Evolutionary conservation across 1,140 invertebrate genomes (phyloP), one percentile per base, ranked within the genome.

Genomic region (Dendroctonus valens): DNA sequence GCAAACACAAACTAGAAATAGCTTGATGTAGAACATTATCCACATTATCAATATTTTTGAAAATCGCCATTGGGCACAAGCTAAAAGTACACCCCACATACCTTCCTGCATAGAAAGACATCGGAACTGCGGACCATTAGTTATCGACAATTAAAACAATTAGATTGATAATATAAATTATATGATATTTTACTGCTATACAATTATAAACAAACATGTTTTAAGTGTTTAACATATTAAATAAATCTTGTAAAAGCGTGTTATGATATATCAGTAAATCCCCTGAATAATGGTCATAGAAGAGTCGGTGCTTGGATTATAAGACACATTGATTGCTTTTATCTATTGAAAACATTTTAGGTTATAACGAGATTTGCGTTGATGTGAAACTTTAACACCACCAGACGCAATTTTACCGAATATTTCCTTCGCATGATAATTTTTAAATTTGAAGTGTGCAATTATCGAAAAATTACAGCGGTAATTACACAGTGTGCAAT

Each of bases 31-130:
- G 63, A 60, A 64, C 54, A 59, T 39, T 39, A 39, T 26, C 38
- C 52, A 54, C 38, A 39, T 7, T 41, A 46, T 9, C 8, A 44
- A 58, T 26, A 1, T 26, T 26, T 26, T 26, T 26, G 42, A 42
- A 58, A n/a, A 44, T 26, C 26, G 9, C 26, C 9, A 52, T 9
- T 9, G 26, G 8, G 50, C 8, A 52, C 55, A 61, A 54, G 65
- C 37, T 48, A 53, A 41, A 70, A 64, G 53, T 49, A 54, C 52
- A 44, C 59, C n/a, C 62, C 59, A 40, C 41, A 68, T 60, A 70
- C 9, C 4, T 11, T 46, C 9, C 12, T 9, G 9, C 9, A 12
- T 46, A 46, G 9, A 12, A 46, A 11, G 12, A 46, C 3, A 46
- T 9, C 44, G 12, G 44, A 61, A 52, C 48, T 64, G 50, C 54